Conservation (phyloP, 1,140 invertebrate species). For the Choristoneura fumiferana region DNA sequence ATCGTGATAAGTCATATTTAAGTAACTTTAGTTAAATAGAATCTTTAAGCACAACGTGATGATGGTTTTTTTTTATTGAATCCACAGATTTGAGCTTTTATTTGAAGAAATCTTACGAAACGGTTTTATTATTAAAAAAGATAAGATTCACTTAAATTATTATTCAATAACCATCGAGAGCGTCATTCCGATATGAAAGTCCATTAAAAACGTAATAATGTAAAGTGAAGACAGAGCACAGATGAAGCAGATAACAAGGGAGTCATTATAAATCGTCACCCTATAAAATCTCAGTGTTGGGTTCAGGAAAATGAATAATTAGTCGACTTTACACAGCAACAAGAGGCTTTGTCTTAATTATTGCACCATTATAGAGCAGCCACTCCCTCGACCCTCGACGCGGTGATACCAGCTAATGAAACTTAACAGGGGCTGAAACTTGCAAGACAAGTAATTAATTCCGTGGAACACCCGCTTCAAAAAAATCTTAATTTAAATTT, state of each 20-base stretch:
- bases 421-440: slow-evolving; percentile 55
- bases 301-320: slow-evolving; percentile 61
- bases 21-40: too few relatives aligned
- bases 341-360: slow-evolving; percentile 73
- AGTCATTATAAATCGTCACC: slow-evolving; percentile 51
- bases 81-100: too few relatives aligned
- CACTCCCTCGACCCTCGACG: slow-evolving; percentile 45
- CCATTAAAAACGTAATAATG: slow-evolving; percentile 34
- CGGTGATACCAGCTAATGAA: slow-evolving; percentile 54
- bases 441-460: slow-evolving; percentile 74
- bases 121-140: not conserved
- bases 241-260: slow-evolving; percentile 54
- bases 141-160: slow-evolving; percentile 10
- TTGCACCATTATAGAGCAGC: slow-evolving; percentile 62
- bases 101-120: too few relatives aligned
- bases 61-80: too few relatives aligned
- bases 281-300: slow-evolving; percentile 55
- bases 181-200: slow-evolving; percentile 5
- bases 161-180: slow-evolving; percentile 17
- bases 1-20: too few relatives aligned
- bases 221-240: slow-evolving; percentile 47
- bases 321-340: slow-evolving; percentile 48
- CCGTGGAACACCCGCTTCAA: slow-evolving; percentile 57
- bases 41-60: too few relatives aligned
- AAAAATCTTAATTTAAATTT: slow-evolving; percentile 71